Percentiles rank a stretch among this genome's conserved stretches.
phyloP scores from a whole-genome alignment of 2,888 invertebrate species.

The Xestia c-nigrum region DNA sequence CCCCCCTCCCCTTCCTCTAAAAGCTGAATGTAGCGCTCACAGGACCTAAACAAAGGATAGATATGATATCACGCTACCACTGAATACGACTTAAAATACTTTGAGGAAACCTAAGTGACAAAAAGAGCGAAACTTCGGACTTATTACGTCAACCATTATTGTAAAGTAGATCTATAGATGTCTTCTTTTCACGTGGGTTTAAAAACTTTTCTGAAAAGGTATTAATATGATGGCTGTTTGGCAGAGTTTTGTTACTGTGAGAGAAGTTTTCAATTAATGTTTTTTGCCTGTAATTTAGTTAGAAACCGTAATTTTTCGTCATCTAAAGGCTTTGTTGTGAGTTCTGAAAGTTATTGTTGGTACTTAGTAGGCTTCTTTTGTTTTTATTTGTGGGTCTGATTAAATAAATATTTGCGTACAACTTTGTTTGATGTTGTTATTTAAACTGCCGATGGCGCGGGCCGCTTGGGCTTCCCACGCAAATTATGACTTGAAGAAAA shows the following conservation, averaged over 20 bases:
- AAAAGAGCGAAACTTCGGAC: background rate
- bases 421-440: background rate
- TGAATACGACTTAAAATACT: slow-evolving; percentile 20
- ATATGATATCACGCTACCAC: slow-evolving; percentile 36
- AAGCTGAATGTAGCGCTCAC: slow-evolving; percentile 78
- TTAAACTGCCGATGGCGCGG: background rate
- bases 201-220: slow-evolving; percentile 24
- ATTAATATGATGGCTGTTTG: slow-evolving; percentile 2
- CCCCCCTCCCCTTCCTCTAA: slow-evolving; percentile 70
- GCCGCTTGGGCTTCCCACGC: background rate
- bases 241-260: slow-evolving; percentile 4
- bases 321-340: background rate
- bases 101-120: slow-evolving; percentile 1
- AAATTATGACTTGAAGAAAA: background rate
- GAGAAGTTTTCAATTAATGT: slow-evolving; percentile 26
- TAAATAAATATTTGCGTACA: background rate
- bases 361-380: background rate
- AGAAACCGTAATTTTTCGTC: slow-evolving; percentile 17
- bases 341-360: background rate
- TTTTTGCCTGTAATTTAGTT: slow-evolving; percentile 8
- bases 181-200: slow-evolving; percentile 6
- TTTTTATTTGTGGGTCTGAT: slow-evolving; percentile 7
- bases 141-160: background rate
- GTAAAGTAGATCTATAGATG: slow-evolving; percentile 34
- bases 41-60: slow-evolving; percentile 72